phyloP scores from a whole-genome alignment of 2,888 invertebrate species.

The Zelleria hepariella region DNA sequence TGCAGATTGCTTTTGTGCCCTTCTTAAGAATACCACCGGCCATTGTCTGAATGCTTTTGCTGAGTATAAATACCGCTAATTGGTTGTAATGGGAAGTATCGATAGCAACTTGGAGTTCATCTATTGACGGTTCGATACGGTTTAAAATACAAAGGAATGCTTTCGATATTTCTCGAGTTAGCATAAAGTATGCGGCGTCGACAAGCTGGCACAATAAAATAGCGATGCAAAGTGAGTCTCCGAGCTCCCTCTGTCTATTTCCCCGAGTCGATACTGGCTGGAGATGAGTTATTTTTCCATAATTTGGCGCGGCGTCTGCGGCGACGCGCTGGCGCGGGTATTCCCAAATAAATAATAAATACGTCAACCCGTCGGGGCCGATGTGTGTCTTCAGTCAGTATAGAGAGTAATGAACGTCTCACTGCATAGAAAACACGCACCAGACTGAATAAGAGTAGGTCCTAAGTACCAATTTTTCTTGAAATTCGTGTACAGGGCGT shows the following conservation, averaged over 20 bases:
- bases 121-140: too few species aligned
- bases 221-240: background rate
- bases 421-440: background rate
- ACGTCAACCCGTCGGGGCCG: slow-evolving; percentile 37
- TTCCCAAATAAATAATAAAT: slow-evolving; percentile 72
- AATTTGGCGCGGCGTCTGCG: slow-evolving; percentile 8
- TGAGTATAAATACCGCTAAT: slow-evolving; percentile 8
- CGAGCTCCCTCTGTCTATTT: slow-evolving; percentile 22
- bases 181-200: background rate
- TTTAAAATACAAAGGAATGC: background rate
- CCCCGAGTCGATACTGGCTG: slow-evolving; percentile 50
- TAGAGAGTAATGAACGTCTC: background rate
- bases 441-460: too few species aligned
- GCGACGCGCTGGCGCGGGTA: slow-evolving; percentile 33
- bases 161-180: background rate
- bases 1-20: slow-evolving; percentile 35
- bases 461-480: too few species aligned
- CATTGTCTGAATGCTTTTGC: slow-evolving; percentile 5
- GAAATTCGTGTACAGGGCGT: too few species aligned
- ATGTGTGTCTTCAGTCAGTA: slow-evolving; percentile 15
- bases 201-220: background rate
- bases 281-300: slow-evolving; percentile 11
- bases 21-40: slow-evolving; percentile 11
- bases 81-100: background rate
- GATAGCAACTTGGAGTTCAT: background rate